A percentile compares a stretch with the other conserved stretches of the same genome.
phyloP scores from a whole-genome alignment of 2,113 vertebrate genomes.

The Pangasianodon gigas region DNA sequence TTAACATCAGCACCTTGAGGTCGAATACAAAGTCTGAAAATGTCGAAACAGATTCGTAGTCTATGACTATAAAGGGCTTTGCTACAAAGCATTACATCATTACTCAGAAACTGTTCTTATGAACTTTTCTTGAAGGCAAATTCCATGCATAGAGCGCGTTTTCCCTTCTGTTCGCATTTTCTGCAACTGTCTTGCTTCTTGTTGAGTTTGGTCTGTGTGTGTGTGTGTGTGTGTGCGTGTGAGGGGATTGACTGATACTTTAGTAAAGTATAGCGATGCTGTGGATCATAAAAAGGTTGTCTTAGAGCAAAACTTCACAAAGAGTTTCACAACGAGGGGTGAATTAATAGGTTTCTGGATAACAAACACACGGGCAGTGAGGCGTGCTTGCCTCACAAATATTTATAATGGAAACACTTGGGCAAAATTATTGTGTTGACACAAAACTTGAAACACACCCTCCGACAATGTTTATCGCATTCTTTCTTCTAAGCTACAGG shows the following conservation, averaged over 20 bases:
- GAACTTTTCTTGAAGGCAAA: neutral
- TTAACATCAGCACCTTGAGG: slow-evolving; percentile 18
- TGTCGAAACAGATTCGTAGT: neutral
- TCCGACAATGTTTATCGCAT: neutral
- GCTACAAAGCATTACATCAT: neutral
- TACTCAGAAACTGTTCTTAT: neutral
- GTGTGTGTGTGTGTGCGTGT: neutral
- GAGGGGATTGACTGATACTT: neutral
- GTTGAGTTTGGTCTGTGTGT: neutral
- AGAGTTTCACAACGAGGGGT: neutral
- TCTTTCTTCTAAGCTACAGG: neutral
- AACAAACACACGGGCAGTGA: neutral
- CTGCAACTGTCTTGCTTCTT: neutral
- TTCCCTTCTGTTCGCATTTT: neutral
- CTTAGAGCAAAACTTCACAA: neutral
- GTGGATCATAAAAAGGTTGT: neutral
- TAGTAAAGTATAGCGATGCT: neutral
- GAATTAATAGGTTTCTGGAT: neutral
- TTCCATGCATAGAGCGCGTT: neutral
- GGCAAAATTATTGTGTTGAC: neutral
- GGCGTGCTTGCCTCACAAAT: neutral
- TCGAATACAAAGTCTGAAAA: neutral
- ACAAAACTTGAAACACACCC: neutral
- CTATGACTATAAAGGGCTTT: neutral
- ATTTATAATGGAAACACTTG: neutral